phyloP scores from a whole-genome alignment of 1,140 invertebrate genomes.

The Meloidogyne exigua region DNA sequence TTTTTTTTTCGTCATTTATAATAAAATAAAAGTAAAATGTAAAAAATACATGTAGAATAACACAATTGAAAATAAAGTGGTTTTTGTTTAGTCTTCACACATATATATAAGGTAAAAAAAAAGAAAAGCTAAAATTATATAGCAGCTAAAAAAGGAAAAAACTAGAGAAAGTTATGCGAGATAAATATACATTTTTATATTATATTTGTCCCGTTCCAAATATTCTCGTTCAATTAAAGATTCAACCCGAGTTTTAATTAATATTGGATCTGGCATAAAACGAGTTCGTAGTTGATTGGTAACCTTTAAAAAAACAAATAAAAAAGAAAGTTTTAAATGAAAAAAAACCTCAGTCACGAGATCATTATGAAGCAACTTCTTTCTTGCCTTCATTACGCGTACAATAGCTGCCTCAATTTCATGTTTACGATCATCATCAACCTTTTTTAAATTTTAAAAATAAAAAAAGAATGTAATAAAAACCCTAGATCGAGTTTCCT shows the following conservation, averaged over 20 bases:
- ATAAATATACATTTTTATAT: slow-evolving; percentile 49
- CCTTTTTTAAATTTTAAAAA: slow-evolving; percentile 32
- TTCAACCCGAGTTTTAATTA: slow-evolving; percentile 98
- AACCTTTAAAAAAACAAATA: slow-evolving; percentile 68
- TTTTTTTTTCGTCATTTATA: neutral
- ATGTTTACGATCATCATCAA: slow-evolving; percentile 97
- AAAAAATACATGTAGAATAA: neutral
- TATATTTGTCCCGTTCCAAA: slow-evolving; percentile 73
- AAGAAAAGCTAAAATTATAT: neutral
- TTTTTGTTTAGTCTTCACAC: neutral
- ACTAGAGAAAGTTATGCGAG: slow-evolving; percentile 16
- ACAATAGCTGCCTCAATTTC: slow-evolving; percentile 99
- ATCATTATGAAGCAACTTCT: slow-evolving; percentile 81
- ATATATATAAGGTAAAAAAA: neutral
- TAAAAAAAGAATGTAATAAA: slow-evolving; percentile 6
- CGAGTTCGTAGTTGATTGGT: slow-evolving; percentile 91
- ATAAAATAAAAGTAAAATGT: no score
- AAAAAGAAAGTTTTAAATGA: neutral
- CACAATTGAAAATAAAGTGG: neutral
- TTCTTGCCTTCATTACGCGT: slow-evolving; percentile 97
- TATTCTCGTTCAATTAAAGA: slow-evolving; percentile 98
- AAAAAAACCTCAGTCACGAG: slow-evolving; percentile 79
- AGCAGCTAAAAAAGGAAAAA: neutral
- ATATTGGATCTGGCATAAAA: slow-evolving; percentile 92
- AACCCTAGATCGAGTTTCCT: slow-evolving; percentile 90